Base-by-base conservation (phyloP, 2,888 invertebrate species). In the Stenichneumon culpator region DNA sequence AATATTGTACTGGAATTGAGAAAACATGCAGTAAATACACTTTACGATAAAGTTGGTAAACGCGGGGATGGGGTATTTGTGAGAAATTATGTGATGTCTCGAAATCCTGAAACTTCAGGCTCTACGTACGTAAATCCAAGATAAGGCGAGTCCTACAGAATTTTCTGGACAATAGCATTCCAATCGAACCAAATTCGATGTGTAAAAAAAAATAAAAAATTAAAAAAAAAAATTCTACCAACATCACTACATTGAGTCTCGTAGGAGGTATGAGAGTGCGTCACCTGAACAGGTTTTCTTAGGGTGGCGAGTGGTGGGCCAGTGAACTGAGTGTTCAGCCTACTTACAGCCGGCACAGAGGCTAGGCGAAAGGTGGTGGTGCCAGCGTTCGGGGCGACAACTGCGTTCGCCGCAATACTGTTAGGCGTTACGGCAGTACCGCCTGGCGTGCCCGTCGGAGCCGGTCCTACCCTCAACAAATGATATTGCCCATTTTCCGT, bases 401-500 rank as follows among this genome's bases (percentile, higher is more conserved):
- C 92, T 77, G 93, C 87, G 83, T 92, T 93, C 79, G 92, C 93
- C 47, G 93, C 90, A 84, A 93, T 93, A 89, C 93, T 94, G 89
- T 94, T 94, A 32, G 93, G 93, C 82, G 94, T 93, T 32, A 95
- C 94, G 54, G 94, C 92, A 11, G 94, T 93, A 83, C 93, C 93
- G 85, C 91, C 92, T 86, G 95, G 95, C 82, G 94, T 92, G 70
- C 91, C 92, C 89, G 96, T 94, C 83, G 97, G 96, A 87, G 97
- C 97, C 89, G 97, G 97, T 89, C 97, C 97, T 91, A 98, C 97
- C 94, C 98, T 96, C 93, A 99, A 95, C 94, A 99, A 95, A 95
- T 99, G 98, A 95, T 97, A 98, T 94, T 98, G 98, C 93, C 99
- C 99, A 95, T 98, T 98, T 95, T 99, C 99, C 93, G 99, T 99